Conservation (phyloP, 2,797 vertebrate species). For the Chaenodraco wilsoni region DNA sequence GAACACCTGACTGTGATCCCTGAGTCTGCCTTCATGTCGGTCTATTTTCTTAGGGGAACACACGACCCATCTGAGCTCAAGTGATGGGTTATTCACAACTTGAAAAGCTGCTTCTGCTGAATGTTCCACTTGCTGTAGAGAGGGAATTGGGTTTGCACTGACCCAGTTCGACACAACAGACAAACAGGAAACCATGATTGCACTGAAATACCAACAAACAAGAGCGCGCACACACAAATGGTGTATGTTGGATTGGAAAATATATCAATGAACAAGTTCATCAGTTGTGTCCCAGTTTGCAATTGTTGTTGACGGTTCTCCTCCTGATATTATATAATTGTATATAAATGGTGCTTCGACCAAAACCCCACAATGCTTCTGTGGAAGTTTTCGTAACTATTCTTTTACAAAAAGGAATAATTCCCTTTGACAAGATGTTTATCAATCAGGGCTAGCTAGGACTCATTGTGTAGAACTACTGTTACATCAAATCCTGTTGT, state of each 20-base stretch:
- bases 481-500: slow-evolving; percentile 29
- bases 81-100: slow-evolving; percentile 74
- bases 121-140: slow-evolving; percentile 50
- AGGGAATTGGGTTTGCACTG: slow-evolving; percentile 65
- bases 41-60: slow-evolving; percentile 5
- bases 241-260: slow-evolving; percentile 54
- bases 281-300: slow-evolving; percentile 65
- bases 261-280: slow-evolving; percentile 59
- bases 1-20: slow-evolving; percentile 41
- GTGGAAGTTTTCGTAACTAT: slow-evolving; percentile 13
- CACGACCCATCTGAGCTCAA: slow-evolving; percentile 37
- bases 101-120: slow-evolving; percentile 64
- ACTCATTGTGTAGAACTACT: neutral
- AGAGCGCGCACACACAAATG: slow-evolving; percentile 7
- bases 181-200: slow-evolving; percentile 15
- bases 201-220: slow-evolving; percentile 16
- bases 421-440: slow-evolving; percentile 11
- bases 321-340: slow-evolving; percentile 44
- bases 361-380: slow-evolving; percentile 16
- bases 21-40: neutral
- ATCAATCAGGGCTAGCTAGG: neutral
- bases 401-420: slow-evolving; percentile 18
- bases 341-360: slow-evolving; percentile 25
- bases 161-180: slow-evolving; percentile 71
- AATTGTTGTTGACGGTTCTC: slow-evolving; percentile 15